Percentiles rank a stretch among this genome's conserved stretches.
phyloP scores from a whole-genome alignment of 2,888 invertebrate genomes.

The Caradrina clavipalpis region DNA sequence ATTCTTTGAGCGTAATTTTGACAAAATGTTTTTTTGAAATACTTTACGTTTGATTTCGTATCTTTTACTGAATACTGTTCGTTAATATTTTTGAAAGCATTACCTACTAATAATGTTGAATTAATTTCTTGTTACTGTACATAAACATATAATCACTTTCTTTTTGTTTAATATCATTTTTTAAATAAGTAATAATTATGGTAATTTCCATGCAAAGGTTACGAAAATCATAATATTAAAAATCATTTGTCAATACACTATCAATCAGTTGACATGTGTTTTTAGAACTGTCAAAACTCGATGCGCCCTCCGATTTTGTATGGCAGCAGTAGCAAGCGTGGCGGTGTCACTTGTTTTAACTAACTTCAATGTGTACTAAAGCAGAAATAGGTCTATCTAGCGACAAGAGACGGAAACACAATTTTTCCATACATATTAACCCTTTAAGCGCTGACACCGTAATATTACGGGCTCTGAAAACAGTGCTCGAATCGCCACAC shows the following conservation, averaged over 20 bases:
- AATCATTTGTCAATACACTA: not conserved
- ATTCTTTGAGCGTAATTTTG: slow-evolving; percentile 50
- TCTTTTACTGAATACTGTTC: slow-evolving; percentile 40
- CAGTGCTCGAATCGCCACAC: too few relatives aligned
- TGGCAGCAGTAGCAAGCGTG: too few relatives aligned
- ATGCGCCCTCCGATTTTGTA: too few relatives aligned
- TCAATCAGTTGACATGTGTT: too few relatives aligned
- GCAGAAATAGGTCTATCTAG: too few relatives aligned
- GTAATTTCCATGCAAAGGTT: slow-evolving; percentile 22
- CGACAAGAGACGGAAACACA: too few relatives aligned
- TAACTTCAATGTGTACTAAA: too few relatives aligned
- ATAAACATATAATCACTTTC: slow-evolving; percentile 62
- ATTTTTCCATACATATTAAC: too few relatives aligned
- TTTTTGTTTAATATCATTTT: slow-evolving; percentile 22
- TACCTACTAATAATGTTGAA: slow-evolving; percentile 2
- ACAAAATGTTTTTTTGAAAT: slow-evolving; percentile 10
- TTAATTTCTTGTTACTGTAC: slow-evolving; percentile 13
- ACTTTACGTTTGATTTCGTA: slow-evolving; percentile 5
- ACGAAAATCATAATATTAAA: not conserved
- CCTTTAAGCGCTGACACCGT: too few relatives aligned
- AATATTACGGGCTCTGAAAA: too few relatives aligned
- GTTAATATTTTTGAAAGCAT: slow-evolving; percentile 14
- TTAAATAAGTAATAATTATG: slow-evolving; percentile 14
- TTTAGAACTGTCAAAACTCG: too few relatives aligned
- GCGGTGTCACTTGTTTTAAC: too few relatives aligned